A percentile compares a stretch with the other conserved stretches of the same genome.
phyloP scores from a whole-genome alignment of 2,888 invertebrate species.

The Drosophila hamatofila region DNA sequence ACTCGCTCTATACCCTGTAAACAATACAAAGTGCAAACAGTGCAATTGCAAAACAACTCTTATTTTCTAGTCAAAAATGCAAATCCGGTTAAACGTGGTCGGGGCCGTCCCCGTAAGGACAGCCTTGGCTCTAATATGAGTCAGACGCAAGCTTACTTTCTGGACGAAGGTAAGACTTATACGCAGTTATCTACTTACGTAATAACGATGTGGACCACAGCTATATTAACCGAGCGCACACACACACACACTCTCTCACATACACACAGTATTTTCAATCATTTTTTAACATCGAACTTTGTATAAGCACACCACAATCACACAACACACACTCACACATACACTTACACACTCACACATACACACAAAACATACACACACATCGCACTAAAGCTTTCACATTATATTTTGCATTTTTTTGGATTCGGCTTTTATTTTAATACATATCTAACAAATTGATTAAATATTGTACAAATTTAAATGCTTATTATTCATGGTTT shows the following conservation, averaged over 20 bases:
- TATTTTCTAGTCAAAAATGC: constrained; percentile 84
- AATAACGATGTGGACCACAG: constrained; percentile 50
- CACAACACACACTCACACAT: constrained; percentile 10
- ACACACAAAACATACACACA: constrained; percentile 13
- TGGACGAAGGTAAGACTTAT: constrained; percentile 89
- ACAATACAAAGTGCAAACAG: constrained; percentile 16
- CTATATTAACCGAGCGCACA: constrained; percentile 33
- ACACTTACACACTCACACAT: constrained; percentile 18
- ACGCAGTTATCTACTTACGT: constrained; percentile 41
- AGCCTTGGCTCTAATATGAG: constrained; percentile 86
- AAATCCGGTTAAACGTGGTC: constrained; percentile 87
- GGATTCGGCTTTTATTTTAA: constrained; percentile 20
- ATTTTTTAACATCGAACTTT: background rate
- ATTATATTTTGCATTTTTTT: constrained; percentile 46
- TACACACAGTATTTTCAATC: constrained; percentile 1
- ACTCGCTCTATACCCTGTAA: constrained; percentile 34
- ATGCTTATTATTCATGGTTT: background rate
- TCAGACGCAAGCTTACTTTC: constrained; percentile 88
- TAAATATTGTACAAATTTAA: background rate
- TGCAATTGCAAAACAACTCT: constrained; percentile 50
- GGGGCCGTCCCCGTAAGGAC: constrained; percentile 87
- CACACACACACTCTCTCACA: background rate
- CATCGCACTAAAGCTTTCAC: constrained; percentile 33
- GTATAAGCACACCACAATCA: constrained; percentile 10
- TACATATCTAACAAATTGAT: constrained; percentile 5